Base-by-base conservation (phyloP, 2,113 vertebrate genomes). In the Promerops cafer region DNA sequence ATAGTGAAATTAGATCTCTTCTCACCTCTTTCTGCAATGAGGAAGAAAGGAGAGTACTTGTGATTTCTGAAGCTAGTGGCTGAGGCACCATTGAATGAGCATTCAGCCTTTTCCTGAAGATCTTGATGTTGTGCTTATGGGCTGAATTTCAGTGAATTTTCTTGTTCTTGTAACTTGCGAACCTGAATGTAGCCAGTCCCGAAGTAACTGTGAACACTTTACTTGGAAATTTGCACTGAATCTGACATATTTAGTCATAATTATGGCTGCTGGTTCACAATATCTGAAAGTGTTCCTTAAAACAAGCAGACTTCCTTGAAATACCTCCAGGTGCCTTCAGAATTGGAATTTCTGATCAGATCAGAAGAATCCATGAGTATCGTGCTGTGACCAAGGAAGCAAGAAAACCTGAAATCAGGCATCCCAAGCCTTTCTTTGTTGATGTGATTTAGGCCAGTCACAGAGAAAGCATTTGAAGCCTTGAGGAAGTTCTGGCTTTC, bases 401-500 rank as follows among this genome's bases (percentile, higher is more conserved):
- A 90, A 74, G 68, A 86, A 87, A 95, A 59, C 35, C 70, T 82
- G 79, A 77, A 77, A 91, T 50, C 44, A 66, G 81, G 47, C 45
- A 60, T 78, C 47, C 33, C 26, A 79, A 47, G n/a, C 20, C 79
- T 76, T 64, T 54, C 50, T 79, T 65, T 83, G 31, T 76, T 94
- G 54, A 61, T 0, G 0, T 61, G 63, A 37, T 83, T 95, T 88
- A 60, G 59, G 54, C 50, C 52, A 70, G 33, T 93, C 82, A 66
- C 33, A 77, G 47, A 77, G 78, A 91, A 93, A 59, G 35, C 56
- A n/a, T 77, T 63, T 83, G 68, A 90, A 93, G 35, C 64, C 59
- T 91, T 88, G 79, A 95, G 88, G 79, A 96, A 86, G 71, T 90
- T 97, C 84, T 93, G 87, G 59, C 66, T 94, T 83, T 85, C 50